Percentiles rank a stretch among this genome's conserved stretches.
Evolutionary conservation across 2,888 invertebrate species (phyloP).

Genomic region (Lamellibrachia columna): DNA sequence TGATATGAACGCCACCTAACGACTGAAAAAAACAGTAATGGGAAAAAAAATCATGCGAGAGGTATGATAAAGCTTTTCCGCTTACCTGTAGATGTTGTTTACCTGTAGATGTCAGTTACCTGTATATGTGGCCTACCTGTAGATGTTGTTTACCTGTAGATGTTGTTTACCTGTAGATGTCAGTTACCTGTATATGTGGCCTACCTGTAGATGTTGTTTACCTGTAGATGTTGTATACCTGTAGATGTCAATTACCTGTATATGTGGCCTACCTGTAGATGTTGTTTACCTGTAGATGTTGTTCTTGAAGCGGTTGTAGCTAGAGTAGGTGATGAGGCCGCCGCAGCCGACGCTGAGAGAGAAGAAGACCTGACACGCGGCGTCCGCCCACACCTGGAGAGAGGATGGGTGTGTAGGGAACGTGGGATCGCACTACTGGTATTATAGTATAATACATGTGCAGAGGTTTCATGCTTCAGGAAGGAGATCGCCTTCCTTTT

Average conservation of each 20-base stretch:
- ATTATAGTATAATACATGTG: too few relatives aligned
- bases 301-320: slow-evolving; percentile 73
- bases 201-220: slow-evolving; percentile 38
- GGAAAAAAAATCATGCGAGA: too few relatives aligned
- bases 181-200: too few relatives aligned
- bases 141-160: slow-evolving; percentile 56
- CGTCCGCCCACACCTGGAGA: slow-evolving; percentile 78
- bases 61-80: too few relatives aligned
- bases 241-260: too few relatives aligned
- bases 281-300: slow-evolving; percentile 61
- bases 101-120: too few relatives aligned
- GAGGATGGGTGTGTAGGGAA: background rate
- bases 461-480: too few relatives aligned
- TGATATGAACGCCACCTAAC: too few relatives aligned
- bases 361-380: slow-evolving; percentile 85
- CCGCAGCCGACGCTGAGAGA: slow-evolving; percentile 83
- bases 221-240: slow-evolving; percentile 68
- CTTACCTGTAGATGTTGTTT: slow-evolving; percentile 69
- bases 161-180: slow-evolving; percentile 66
- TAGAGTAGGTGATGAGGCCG: slow-evolving; percentile 80
- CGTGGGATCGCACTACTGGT: too few relatives aligned
- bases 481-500: too few relatives aligned
- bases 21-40: too few relatives aligned
- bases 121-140: too few relatives aligned
- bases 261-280: background rate